phyloP scores from a whole-genome alignment of 2,113 vertebrate genomes.

The Cathartes aura region DNA sequence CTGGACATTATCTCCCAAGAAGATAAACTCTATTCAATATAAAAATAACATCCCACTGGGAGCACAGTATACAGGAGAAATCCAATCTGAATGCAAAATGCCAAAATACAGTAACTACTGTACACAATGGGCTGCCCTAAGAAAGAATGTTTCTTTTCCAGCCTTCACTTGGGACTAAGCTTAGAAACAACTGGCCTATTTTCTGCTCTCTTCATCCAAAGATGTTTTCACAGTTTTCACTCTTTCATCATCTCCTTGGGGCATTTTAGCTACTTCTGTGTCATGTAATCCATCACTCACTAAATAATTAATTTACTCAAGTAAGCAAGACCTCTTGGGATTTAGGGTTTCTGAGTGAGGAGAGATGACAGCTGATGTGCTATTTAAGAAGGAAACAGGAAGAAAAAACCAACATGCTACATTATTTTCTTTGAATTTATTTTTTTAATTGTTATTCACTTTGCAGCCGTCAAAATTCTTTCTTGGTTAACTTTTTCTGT shows the following conservation, averaged over 20 bases:
- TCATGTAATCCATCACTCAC: slow-evolving; percentile 38
- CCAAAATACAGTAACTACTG: not conserved
- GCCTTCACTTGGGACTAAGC: not conserved
- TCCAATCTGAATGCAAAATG: not conserved
- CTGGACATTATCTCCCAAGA: not conserved
- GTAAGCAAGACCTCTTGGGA: not conserved
- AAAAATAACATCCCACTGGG: not conserved
- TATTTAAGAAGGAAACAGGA: not conserved
- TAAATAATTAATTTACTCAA: slow-evolving; percentile 69
- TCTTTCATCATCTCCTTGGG: slow-evolving; percentile 37
- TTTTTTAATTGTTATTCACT: not conserved
- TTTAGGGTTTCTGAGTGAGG: slow-evolving; percentile 14
- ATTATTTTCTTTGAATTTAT: not conserved
- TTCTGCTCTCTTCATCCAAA: not conserved
- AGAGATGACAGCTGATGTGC: slow-evolving; percentile 14
- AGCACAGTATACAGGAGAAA: not conserved
- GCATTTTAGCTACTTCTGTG: slow-evolving; percentile 37
- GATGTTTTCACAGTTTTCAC: not conserved
- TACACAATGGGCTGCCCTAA: not conserved
- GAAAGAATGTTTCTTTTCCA: not conserved
- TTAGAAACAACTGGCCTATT: not conserved
- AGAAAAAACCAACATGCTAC: not conserved
- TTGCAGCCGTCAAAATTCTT: not conserved
- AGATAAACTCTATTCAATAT: not conserved
- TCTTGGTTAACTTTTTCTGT: not conserved